Evolutionary conservation across 2,113 vertebrate genomes (phyloP), one percentile per base, ranked within the genome.

Genomic region (Phocoena sinus): DNA sequence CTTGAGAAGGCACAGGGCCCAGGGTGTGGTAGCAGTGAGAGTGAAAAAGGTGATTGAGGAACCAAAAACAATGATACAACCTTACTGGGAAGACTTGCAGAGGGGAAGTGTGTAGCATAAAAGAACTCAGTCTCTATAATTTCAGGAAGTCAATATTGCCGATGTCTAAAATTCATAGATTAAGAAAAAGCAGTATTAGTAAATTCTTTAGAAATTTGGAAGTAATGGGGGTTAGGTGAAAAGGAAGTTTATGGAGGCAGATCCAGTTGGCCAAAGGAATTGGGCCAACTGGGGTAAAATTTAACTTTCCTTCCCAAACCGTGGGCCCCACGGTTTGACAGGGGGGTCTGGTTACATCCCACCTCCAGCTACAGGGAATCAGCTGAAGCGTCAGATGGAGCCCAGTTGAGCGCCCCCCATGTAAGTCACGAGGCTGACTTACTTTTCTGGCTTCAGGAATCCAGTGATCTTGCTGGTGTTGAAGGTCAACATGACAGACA

Each of bases 371-470:
- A 21, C 60, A 85, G 56, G 85, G 31, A 65, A 62, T n/a, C 56
- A 56, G 68, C 44, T 4, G 8, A 12, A 6, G 20, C 5, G 25
- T 50, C 60, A 62, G 28, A 26, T 1, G 12, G 68, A 70, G 63
- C 87, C 36, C 12, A 20, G 63, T 0, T 44, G 50, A 70, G 58
- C 0, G 3, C 2, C 63, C 62, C 11, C 0, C 0, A 6, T 33
- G 21, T 53, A 53, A 53, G 74, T 5, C 26, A 44, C 74, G 15
- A 83, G 76, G 58, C 23, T 33, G 44, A 84, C 97, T 97, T 96
- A 98, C 98, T 95, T 97, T 85, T 33, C 96, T 15, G 97, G 96
- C 36, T 73, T 86, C 74, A 98, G 80, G 84, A 31, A 68, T 47
- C 91, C 97, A 5, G 95, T 95, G 88, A 98, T 85, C 90, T 38